Evolutionary conservation across 1,140 invertebrate genomes (phyloP), one percentile per base, ranked within the genome.

Genomic region (Triops cancriformis): DNA sequence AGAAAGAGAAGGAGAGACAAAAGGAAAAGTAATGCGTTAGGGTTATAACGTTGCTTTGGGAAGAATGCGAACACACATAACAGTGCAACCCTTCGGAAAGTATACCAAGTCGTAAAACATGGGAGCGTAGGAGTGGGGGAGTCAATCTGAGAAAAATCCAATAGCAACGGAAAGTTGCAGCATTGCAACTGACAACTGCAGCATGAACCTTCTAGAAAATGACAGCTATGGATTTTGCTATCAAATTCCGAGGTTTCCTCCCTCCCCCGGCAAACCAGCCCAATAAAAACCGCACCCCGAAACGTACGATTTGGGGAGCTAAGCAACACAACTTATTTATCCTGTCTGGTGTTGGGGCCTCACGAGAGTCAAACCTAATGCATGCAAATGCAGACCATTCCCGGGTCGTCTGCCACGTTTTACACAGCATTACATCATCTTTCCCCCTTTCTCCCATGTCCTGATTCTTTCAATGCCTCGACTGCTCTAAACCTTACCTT

Each of bases 171-270:
- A 64, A 64, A 64, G 18, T 64, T 64, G 51, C 51, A 64, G 51
- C 51, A 64, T 64, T 64, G 51, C 51, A 64, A 64, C 51, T 64
- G 51, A 64, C 14, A 64, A 64, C 51, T 64, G 51, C 51, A n/a
- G 23, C 5, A 64, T 64, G 51, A 64, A 64, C 51, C 51, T n/a
- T 64, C 51, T 14, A 64, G 31, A 64, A 64, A 64, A 64, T 64
- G 51, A 64, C 51, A 64, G 51, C 14, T 64, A 64, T 64, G 23
- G 51, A 64, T 64, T 64, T 64, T 64, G 51, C 51, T 64, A 64
- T 64, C 51, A 64, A 64, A 64, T 23, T 18, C 51, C 51, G 18
- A 64, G 51, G 23, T n/a, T 64, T 23, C 23, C 51, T n/a, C 23
- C 14, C 43, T 12, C 18, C 23, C 51, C 51, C 3, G 10, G 51